These are phyloP conservation scores for Aleadryas rufinucha DNA, from an alignment of 2,113 vertebrate genomes.

Conservation along the genomic window DNA sequence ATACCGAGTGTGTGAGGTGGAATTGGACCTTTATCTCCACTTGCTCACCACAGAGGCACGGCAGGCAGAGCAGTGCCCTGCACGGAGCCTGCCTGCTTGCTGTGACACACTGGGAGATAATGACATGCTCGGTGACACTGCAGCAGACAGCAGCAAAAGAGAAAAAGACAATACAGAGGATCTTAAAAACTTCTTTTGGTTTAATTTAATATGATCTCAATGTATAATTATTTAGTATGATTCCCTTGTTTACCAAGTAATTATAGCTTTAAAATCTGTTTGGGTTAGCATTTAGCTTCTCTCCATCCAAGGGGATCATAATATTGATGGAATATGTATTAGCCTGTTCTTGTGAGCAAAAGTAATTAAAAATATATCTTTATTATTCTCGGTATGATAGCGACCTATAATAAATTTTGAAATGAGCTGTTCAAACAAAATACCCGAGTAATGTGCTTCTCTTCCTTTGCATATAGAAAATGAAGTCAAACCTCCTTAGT, in stretches of 20 bases:
- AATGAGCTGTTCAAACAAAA: conserved; percentile 75
- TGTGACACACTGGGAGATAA: neutral
- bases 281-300: conserved; percentile 75
- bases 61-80: neutral
- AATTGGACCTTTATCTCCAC: neutral
- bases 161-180: conserved; percentile 16
- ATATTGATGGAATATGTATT: conserved; percentile 79
- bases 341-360: conserved; percentile 71
- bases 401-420: conserved; percentile 73
- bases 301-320: conserved; percentile 74
- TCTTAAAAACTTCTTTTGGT: conserved; percentile 1
- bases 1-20: neutral
- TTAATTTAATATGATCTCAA: conserved; percentile 65
- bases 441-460: conserved; percentile 57
- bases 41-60: neutral
- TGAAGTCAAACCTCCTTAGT: conserved; percentile 58
- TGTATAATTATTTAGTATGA: conserved; percentile 74
- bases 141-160: neutral
- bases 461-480: conserved; percentile 48
- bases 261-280: conserved; percentile 80
- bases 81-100: neutral
- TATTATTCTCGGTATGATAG: conserved; percentile 77
- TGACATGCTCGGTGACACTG: conserved; percentile 16
- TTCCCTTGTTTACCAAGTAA: conserved; percentile 78
- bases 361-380: conserved; percentile 80